Percentiles rank a stretch among this genome's conserved stretches.
phyloP scores from a whole-genome alignment of 92 coral and sea anemone genomes.

The Galaxea fascicularis region DNA sequence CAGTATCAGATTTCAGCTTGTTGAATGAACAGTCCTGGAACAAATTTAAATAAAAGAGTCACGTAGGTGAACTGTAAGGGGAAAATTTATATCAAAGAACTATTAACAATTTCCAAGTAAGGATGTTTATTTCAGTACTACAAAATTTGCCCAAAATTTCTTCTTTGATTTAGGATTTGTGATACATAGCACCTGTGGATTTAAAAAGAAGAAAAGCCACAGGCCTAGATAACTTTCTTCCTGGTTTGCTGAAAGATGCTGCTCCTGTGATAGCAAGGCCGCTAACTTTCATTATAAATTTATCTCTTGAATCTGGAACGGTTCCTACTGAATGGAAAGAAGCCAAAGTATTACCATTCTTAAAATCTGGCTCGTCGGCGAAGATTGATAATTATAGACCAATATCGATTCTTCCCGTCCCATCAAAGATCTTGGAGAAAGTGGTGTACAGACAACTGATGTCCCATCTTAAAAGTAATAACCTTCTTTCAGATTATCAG shows the following conservation, averaged over 20 bases:
- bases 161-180: too few species aligned
- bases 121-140: too few species aligned
- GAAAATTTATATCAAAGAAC: too few species aligned
- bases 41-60: too few species aligned
- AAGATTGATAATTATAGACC: conserved; percentile 53
- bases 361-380: conserved; percentile 61
- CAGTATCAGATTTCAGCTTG: background rate
- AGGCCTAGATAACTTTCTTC: conserved; percentile 57
- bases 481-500: conserved; percentile 30
- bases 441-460: conserved; percentile 53
- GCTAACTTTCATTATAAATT: conserved; percentile 40
- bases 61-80: too few species aligned
- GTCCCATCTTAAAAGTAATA: conserved; percentile 40
- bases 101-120: too few species aligned
- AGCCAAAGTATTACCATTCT: conserved; percentile 58
- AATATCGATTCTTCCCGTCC: conserved; percentile 51
- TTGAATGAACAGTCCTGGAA: background rate
- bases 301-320: conserved; percentile 59
- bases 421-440: conserved; percentile 67
- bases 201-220: conserved; percentile 4
- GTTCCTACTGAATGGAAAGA: conserved; percentile 64
- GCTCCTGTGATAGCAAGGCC: conserved; percentile 42
- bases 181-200: too few species aligned
- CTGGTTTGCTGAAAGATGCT: conserved; percentile 52
- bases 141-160: too few species aligned